These are phyloP conservation scores for Drosophila takahashii DNA, from an alignment of 1,140 invertebrate species.

Conservation along the genomic window DNA sequence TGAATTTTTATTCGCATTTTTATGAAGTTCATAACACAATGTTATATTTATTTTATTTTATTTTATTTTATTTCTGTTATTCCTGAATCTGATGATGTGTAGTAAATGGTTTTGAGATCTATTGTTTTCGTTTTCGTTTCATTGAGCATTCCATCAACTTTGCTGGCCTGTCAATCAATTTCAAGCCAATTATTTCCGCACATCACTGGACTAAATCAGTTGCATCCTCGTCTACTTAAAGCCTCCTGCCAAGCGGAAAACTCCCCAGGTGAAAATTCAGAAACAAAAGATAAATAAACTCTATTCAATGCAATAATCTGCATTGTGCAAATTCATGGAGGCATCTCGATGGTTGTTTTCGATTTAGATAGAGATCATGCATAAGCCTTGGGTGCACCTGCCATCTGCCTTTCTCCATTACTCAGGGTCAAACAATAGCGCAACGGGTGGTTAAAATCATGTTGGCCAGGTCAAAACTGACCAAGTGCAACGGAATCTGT, in stretches of 20 bases:
- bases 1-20: neutral
- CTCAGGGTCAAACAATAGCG: slow-evolving; percentile 33
- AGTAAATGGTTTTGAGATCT: neutral
- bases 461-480: slow-evolving; percentile 20
- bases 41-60: too few relatives aligned
- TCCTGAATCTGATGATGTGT: neutral
- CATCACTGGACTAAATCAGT: slow-evolving; percentile 14
- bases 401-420: slow-evolving; percentile 15
- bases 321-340: slow-evolving; percentile 69
- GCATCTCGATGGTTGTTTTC: slow-evolving; percentile 19
- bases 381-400: slow-evolving; percentile 58
- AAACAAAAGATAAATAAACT: slow-evolving; percentile 17
- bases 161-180: slow-evolving; percentile 20
- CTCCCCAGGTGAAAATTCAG: neutral
- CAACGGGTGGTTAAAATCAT: slow-evolving; percentile 44
- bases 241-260: neutral
- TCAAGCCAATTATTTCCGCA: slow-evolving; percentile 29
- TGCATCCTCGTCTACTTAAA: slow-evolving; percentile 6
- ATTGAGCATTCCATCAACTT: neutral
- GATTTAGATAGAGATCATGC: slow-evolving; percentile 60
- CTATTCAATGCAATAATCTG: slow-evolving; percentile 40
- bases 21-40: neutral
- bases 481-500: slow-evolving; percentile 21
- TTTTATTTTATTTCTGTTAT: neutral
- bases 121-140: slow-evolving; percentile 5